Conservation (phyloP, 1,140 invertebrate species). For the Cardiocondyla obscurior region DNA sequence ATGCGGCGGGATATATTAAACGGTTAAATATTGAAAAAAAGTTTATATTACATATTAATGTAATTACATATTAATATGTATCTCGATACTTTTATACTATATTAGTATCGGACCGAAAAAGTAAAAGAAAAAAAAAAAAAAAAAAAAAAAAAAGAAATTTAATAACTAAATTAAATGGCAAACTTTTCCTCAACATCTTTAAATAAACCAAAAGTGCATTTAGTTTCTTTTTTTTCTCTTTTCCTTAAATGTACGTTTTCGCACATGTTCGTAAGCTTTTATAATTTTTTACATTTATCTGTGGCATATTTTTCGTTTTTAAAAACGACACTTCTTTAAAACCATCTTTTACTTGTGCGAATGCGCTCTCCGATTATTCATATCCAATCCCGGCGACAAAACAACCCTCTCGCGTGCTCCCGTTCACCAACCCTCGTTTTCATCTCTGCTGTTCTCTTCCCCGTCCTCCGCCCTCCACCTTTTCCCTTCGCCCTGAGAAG, state of each 20-base stretch:
- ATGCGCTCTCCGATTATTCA: constrained; percentile 32
- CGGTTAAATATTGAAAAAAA: background rate
- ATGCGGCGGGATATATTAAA: background rate
- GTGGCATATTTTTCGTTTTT: background rate
- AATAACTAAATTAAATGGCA: too few relatives aligned
- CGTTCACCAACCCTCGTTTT: constrained; percentile 5
- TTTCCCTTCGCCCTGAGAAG: background rate
- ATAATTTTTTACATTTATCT: background rate
- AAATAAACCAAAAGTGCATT: background rate
- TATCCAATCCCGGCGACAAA: constrained; percentile 22
- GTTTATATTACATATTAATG: too few relatives aligned
- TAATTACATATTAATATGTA: background rate
- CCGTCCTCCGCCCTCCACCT: background rate
- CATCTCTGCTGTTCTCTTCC: background rate
- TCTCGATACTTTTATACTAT: background rate
- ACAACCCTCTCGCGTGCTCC: background rate
- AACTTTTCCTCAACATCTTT: background rate
- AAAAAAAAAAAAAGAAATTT: background rate
- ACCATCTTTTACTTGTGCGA: background rate
- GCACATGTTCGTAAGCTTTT: background rate
- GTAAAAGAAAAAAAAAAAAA: background rate
- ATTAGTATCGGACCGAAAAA: background rate
- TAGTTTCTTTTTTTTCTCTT: too few relatives aligned
- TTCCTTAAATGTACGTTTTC: background rate
- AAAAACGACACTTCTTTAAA: background rate